Evolutionary conservation across 2,888 invertebrate species (phyloP), one percentile per base, ranked within the genome.

Genomic region (Quadriops clusia): DNA sequence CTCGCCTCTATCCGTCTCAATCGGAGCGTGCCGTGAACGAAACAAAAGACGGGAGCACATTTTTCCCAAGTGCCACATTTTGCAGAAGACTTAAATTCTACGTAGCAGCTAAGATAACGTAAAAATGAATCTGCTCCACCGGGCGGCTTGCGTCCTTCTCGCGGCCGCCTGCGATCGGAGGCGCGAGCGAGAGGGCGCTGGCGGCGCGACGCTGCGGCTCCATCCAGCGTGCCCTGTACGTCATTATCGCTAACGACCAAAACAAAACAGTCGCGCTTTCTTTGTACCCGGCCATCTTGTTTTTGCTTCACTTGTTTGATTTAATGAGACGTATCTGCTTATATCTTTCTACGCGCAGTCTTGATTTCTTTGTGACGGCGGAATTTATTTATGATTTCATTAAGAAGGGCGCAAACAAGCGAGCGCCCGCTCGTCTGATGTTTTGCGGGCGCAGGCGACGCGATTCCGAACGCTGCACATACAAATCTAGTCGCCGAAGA

Each of bases 161-260:
- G 5, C 26, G 26, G 8, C 26, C 16, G 26, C 9, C 8, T 6
- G n/a, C 26, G 26, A 10, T 3, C 3, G 26, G 13, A 26, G 13
- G 17, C n/a, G n/a, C n/a, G n/a, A n/a, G n/a, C n/a, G 10, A 15
- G 26, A 26, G 16, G 26, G 8, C 5, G 26, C n/a, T n/a, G n/a
- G n/a, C 3, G 8, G 13, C 15, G 26, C 13, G 9, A 16, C 26
- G 26, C 26, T 5, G 9, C 13, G 9, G 27, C 11, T 14, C 26
- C 18, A 31, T 31, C 31, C 16, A 31, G 31, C 26, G 47, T 44
- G 44, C 49, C 45, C 45, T 43, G 51, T 50, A 52, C 52, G 53
- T 55, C 53, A 54, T 56, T 55, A 54, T 56, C 53, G 51, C 49
- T 54, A 56, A 52, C 54, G 51, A 56, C 54, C 52, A 54, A 54